Evolutionary conservation across 53 echinoderm and acorn worm species (phyloP).

Genomic region (Astropecten irregularis): DNA sequence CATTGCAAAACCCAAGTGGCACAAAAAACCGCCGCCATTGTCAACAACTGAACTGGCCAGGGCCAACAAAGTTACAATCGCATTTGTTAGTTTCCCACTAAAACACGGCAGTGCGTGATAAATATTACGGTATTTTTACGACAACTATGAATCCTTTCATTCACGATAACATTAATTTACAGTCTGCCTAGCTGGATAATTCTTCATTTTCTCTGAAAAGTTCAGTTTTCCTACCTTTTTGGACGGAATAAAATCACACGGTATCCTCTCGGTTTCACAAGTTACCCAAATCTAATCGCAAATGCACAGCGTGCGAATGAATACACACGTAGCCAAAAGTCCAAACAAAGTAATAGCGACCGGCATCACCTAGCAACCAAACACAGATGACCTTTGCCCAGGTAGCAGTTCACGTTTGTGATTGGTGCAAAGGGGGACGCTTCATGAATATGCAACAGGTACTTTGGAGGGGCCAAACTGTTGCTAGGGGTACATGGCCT

Average conservation of each 20-base stretch:
- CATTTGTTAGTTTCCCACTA: too few relatives aligned
- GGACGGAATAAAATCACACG: neutral
- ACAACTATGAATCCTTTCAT: too few relatives aligned
- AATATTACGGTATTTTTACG: too few relatives aligned
- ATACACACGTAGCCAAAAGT: neutral
- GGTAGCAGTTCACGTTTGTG: neutral
- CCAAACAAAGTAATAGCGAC: constrained; percentile 24
- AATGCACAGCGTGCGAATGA: neutral
- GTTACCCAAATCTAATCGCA: neutral
- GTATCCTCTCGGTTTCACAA: neutral
- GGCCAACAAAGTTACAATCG: too few relatives aligned
- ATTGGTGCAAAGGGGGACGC: constrained; percentile 13
- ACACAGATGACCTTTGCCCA: constrained; percentile 34
- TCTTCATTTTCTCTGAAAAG: too few relatives aligned
- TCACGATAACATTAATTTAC: too few relatives aligned
- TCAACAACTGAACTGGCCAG: too few relatives aligned
- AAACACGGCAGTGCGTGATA: too few relatives aligned
- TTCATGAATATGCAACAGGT: constrained; percentile 34
- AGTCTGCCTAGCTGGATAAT: too few relatives aligned
- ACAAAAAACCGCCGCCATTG: too few relatives aligned
- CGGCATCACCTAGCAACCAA: constrained; percentile 55
- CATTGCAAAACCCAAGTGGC: too few relatives aligned
- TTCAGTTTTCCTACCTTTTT: constrained; percentile 8
- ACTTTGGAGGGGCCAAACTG: neutral
- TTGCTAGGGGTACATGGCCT: too few relatives aligned